Base-by-base conservation (phyloP, 2,113 vertebrate genomes). In the Aphelocoma coerulescens region DNA sequence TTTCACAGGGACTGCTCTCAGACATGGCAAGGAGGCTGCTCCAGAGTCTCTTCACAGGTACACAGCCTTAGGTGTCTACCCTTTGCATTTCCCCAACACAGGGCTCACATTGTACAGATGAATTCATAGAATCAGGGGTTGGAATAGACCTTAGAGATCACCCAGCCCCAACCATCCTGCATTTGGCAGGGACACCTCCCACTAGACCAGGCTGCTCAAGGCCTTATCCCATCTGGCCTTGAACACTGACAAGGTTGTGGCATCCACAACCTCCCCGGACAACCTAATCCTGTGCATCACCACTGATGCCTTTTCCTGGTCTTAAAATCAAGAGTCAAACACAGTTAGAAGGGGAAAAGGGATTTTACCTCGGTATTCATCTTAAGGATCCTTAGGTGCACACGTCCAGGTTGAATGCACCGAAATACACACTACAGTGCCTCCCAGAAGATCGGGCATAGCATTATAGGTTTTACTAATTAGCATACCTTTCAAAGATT, bases 81-180 rank as follows among this genome's bases (percentile, higher is more conserved):
- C 32, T 49, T 24, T 6, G n/a, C 16, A 5, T 74, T 39, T 71
- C 51, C 57, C 27, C 59, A 59, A 32, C 8, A 28, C 14, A 11
- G 20, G 28, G 13, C n/a, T 74, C 37, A 39, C 0, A 0, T 8
- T 23, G 23, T 13, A 37, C 21, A 14, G 5, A 55, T 39, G 18
- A 52, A 78, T 51, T 46, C 30, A 54, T 10, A 18, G 21, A 54
- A 89, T 48, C 21, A 54, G 71, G 24, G 16, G 3, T 9, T 61
- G 39, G 24, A 54, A 83, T 10, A 1, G 16, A 61, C 24, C 13
- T 61, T 24, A 46, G 26, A 41, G 28, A 32, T 61, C 16, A 68
- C 8, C 24, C n/a, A 68, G 46, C 48, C 19, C 20, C 39, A 54
- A 2, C 7, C 16, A 9, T 3, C 5, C 49, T 43, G 24, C n/a